Conservation (phyloP, 2,888 invertebrate species). For the Cantharis rustica region DNA sequence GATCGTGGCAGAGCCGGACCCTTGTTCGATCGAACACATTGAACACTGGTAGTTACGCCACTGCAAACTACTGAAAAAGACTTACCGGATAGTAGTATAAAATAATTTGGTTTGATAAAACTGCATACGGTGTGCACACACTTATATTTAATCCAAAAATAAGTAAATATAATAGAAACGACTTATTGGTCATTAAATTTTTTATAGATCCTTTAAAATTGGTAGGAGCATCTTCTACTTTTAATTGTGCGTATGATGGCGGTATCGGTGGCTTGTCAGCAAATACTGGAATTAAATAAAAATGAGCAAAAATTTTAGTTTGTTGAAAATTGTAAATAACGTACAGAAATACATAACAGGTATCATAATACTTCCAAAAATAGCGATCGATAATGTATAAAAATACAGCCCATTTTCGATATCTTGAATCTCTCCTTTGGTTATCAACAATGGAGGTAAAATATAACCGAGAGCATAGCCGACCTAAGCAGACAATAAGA, state of each 20-base stretch:
- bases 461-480: neutral
- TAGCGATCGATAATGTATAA: neutral
- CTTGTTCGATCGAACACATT: no score
- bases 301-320: neutral
- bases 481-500: neutral
- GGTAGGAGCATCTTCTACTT: constrained; percentile 72
- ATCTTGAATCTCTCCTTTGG: neutral
- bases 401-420: neutral
- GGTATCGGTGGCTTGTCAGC: neutral
- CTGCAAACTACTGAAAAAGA: no score
- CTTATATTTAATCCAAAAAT: constrained; percentile 96
- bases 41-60: no score
- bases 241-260: constrained; percentile 65
- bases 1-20: no score
- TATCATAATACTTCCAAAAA: neutral
- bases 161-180: constrained; percentile 81
- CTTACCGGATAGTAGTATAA: constrained; percentile 80
- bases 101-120: constrained; percentile 88
- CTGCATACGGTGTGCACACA: constrained; percentile 95
- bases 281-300: neutral
- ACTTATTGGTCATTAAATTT: constrained; percentile 75
- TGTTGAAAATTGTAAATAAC: neutral
- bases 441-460: neutral
- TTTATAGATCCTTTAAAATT: constrained; percentile 65
- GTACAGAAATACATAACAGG: neutral